phyloP scores from a whole-genome alignment of 1,140 invertebrate genomes.

The Eriocheir sinensis region DNA sequence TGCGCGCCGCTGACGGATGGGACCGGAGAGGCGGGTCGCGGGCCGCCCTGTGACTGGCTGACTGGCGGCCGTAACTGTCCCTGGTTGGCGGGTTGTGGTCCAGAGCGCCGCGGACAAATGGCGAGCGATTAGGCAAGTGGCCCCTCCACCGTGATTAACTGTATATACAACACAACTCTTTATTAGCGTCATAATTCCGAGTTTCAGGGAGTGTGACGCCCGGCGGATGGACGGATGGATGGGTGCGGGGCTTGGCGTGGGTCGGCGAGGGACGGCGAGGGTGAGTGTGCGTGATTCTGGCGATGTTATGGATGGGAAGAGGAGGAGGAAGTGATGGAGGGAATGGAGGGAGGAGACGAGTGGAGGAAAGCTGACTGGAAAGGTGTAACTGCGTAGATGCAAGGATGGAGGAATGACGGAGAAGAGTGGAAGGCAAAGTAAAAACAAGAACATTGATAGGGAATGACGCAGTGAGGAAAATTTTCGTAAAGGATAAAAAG shows the following conservation, averaged over 20 bases:
- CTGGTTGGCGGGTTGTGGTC: conserved; percentile 51
- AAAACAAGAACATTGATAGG: background rate
- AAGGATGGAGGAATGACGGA: background rate
- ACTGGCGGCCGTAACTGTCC: conserved; percentile 33
- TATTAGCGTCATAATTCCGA: conserved; percentile 38
- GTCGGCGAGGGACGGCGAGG: background rate
- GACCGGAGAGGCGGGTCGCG: conserved; percentile 47
- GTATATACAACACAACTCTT: conserved; percentile 57
- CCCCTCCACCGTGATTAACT: conserved; percentile 59
- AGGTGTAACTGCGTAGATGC: no score
- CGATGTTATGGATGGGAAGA: background rate
- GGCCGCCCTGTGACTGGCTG: conserved; percentile 53
- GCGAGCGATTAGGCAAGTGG: conserved; percentile 43
- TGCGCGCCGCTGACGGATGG: conserved; percentile 61
- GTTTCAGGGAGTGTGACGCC: conserved; percentile 27
- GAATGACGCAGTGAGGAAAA: background rate
- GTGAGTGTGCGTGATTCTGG: background rate
- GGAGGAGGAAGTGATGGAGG: no score
- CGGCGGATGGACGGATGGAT: no score
- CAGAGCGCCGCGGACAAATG: conserved; percentile 51
- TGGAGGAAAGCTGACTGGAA: no score
- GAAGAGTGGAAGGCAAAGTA: background rate
- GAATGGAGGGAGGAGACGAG: background rate
- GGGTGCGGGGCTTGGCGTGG: no score
- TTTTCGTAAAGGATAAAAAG: background rate